Conservation (phyloP, 2,113 vertebrate genomes). For the Corydoras sp. region DNA sequence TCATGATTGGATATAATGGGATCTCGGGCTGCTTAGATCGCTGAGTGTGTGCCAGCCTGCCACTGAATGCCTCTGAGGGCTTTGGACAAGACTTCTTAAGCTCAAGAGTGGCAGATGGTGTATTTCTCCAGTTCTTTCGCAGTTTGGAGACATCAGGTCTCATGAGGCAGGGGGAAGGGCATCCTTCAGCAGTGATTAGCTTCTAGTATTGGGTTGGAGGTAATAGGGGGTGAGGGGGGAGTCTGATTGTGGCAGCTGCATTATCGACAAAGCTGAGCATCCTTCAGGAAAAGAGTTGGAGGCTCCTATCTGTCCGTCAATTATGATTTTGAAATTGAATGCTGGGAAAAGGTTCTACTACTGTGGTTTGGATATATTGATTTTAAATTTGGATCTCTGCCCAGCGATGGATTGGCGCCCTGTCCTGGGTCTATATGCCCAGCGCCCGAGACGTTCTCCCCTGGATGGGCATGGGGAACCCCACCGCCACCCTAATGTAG, state of each 20-base stretch:
- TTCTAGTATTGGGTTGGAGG: background rate
- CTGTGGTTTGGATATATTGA: background rate
- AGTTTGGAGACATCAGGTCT: conserved; percentile 4
- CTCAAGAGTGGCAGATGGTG: conserved; percentile 44
- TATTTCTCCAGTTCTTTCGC: conserved; percentile 12
- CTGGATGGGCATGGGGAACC: no score
- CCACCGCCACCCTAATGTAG: no score
- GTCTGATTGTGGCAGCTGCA: no score
- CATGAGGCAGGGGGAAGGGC: conserved; percentile 17
- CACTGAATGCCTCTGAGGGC: conserved; percentile 32
- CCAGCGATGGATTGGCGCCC: no score
- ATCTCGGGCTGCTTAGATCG: conserved; percentile 19
- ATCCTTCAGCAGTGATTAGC: conserved; percentile 17
- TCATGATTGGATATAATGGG: background rate
- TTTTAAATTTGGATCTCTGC: conserved; percentile 7
- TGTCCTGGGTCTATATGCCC: no score
- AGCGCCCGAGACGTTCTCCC: no score
- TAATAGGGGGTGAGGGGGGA: no score
- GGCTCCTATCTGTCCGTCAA: no score
- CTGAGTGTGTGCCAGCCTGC: conserved; percentile 17
- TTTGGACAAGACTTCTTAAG: conserved; percentile 48
- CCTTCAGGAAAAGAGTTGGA: no score
- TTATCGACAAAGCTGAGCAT: no score
- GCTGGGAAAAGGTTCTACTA: conserved; percentile 2
- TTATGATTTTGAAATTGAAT: background rate